Percentiles rank a stretch among this genome's conserved stretches.
phyloP scores from a whole-genome alignment of 2,888 invertebrate species.

The Ethmia dodecea region DNA sequence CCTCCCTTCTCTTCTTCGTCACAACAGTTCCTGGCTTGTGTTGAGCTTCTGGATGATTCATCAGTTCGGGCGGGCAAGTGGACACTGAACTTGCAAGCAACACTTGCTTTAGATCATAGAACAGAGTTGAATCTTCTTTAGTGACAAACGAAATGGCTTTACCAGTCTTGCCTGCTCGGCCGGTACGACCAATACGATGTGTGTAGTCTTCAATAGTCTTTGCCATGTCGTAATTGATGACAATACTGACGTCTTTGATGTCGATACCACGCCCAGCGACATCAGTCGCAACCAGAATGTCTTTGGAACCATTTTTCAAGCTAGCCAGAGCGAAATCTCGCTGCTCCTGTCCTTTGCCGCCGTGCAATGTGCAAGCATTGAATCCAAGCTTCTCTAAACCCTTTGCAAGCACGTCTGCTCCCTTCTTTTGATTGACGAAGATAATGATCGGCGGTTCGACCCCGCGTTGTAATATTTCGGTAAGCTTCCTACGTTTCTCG shows the following conservation, averaged over 20 bases:
- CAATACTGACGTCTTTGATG: conserved; percentile 99
- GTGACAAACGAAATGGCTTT: conserved; percentile 97
- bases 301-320: conserved; percentile 96
- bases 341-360: conserved; percentile 99
- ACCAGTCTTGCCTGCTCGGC: conserved; percentile 98
- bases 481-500: conserved; percentile 97
- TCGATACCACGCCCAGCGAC: conserved; percentile 99
- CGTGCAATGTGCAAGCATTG: conserved; percentile 98
- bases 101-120: conserved; percentile 98
- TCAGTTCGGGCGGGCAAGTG: conserved; percentile 95
- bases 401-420: conserved; percentile 97
- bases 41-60: conserved; percentile 99
- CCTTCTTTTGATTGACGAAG: conserved; percentile 99
- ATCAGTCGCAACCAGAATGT: conserved; percentile 99
- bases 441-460: conserved; percentile 99
- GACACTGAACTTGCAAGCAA: conserved; percentile 93
- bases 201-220: conserved; percentile 98
- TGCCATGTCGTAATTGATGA: conserved; percentile 99
- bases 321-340: conserved; percentile 98
- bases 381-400: conserved; percentile 97
- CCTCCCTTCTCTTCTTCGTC: conserved; percentile 94
- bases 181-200: conserved; percentile 99
- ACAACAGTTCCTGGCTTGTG: conserved; percentile 97
- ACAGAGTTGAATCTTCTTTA: conserved; percentile 95
- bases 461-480: conserved; percentile 92